phyloP scores from a whole-genome alignment of 2,113 vertebrate genomes.

The Benitochromis conjunctus region DNA sequence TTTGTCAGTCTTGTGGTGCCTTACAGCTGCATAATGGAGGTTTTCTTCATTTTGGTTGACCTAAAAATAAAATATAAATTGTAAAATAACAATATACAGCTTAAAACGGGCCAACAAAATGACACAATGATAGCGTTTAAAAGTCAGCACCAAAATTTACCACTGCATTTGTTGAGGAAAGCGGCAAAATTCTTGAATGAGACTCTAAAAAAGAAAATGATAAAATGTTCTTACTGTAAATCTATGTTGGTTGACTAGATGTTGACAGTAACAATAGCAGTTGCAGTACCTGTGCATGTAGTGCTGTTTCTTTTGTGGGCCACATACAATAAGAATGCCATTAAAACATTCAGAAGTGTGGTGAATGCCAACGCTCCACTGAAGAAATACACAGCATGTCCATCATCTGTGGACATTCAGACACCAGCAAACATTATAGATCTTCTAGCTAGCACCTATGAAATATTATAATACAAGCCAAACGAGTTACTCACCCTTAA shows the following conservation, averaged over 20 bases:
- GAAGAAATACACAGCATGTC: background rate
- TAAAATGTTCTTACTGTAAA: background rate
- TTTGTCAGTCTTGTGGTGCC: background rate
- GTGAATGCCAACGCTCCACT: background rate
- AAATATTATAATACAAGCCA: fast-evolving
- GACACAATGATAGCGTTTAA: background rate
- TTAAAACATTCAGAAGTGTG: background rate
- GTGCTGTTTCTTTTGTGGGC: background rate
- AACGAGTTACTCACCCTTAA: fast-evolving
- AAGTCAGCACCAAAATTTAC: background rate
- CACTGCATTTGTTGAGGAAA: fast-evolving
- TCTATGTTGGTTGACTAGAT: background rate
- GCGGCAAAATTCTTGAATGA: background rate
- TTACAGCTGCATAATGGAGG: background rate
- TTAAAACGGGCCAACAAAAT: background rate
- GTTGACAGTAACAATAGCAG: background rate
- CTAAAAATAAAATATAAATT: background rate
- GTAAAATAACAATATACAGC: background rate
- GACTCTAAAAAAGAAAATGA: too few species aligned
- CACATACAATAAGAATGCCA: background rate
- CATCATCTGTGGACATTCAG: background rate
- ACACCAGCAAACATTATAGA: background rate
- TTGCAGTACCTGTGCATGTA: fast-evolving
- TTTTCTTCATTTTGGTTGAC: background rate
- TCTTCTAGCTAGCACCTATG: fast-evolving